phyloP scores from a whole-genome alignment of 2,797 vertebrate genomes.

The Chelonia mydas region DNA sequence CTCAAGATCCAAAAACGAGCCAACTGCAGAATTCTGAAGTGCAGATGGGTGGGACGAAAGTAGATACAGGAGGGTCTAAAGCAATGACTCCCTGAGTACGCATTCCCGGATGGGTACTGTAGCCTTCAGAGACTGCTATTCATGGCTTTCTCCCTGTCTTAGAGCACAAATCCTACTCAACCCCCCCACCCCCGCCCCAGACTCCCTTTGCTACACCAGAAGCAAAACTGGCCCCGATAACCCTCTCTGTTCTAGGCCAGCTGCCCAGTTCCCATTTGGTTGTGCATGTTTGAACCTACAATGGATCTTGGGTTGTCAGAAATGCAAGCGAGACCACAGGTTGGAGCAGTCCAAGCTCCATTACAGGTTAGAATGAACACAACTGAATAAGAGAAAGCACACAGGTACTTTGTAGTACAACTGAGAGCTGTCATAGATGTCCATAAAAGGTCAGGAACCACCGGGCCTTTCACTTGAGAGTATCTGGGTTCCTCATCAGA shows the following conservation, averaged over 20 bases:
- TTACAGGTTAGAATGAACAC: accelerated
- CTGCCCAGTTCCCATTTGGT: accelerated
- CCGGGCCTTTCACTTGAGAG: not conserved
- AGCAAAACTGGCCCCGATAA: not conserved
- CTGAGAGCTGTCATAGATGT: too few species aligned
- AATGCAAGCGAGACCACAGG: accelerated
- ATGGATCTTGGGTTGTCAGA: not conserved
- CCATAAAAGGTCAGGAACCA: not conserved
- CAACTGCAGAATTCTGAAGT: not conserved
- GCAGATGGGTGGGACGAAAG: not conserved
- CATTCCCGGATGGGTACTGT: accelerated
- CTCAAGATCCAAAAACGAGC: not conserved
- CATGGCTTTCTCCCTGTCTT: too few species aligned
- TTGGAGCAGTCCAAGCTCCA: accelerated
- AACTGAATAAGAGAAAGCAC: not conserved
- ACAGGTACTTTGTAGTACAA: not conserved
- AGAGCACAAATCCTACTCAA: not conserved
- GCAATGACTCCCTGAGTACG: accelerated
- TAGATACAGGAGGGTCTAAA: not conserved
- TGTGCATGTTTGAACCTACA: accelerated
- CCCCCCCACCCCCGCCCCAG: not conserved
- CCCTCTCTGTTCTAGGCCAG: not conserved
- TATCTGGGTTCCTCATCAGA: not conserved
- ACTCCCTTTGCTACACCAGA: not conserved
- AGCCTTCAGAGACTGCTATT: accelerated